These are phyloP conservation scores for Drosophila eohydei DNA, from an alignment of 2,888 invertebrate genomes.

Conservation along the genomic window DNA sequence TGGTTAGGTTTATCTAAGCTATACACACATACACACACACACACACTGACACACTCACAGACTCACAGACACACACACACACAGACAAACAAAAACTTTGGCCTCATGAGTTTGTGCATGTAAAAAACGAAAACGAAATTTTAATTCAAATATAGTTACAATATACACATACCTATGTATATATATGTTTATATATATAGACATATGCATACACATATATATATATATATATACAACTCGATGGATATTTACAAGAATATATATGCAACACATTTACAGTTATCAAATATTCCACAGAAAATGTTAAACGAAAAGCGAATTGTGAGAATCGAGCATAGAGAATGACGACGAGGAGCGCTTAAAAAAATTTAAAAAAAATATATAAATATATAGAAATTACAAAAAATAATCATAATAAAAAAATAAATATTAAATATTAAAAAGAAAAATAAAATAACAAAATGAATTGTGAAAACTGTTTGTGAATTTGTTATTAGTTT, in stretches of 20 bases:
- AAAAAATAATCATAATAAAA: not conserved
- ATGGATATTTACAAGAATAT: constrained; percentile 24
- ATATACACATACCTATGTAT: constrained; percentile 13
- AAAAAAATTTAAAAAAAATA: not conserved
- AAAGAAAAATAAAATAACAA: not conserved
- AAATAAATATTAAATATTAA: not conserved
- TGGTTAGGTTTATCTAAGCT: constrained; percentile 60
- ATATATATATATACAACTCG: constrained; percentile 5
- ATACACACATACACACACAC: constrained; percentile 18
- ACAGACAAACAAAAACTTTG: constrained; percentile 44
- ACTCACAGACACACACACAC: constrained; percentile 2
- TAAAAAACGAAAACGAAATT: constrained; percentile 67
- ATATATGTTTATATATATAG: constrained; percentile 10
- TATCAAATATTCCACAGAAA: constrained; percentile 26
- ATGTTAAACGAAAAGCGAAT: constrained; percentile 69
- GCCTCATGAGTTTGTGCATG: constrained; percentile 79
- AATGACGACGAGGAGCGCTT: constrained; percentile 31
- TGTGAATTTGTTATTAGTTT: constrained; percentile 50
- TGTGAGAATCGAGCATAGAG: constrained; percentile 69
- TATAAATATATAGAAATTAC: not conserved
- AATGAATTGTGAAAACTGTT: constrained; percentile 29
- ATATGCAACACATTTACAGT: constrained; percentile 50
- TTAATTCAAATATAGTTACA: constrained; percentile 51
- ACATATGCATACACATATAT: not conserved
- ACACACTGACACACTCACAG: constrained; percentile 20